phyloP scores from a whole-genome alignment of 2,888 invertebrate genomes.

The Ephialtes manifestator region DNA sequence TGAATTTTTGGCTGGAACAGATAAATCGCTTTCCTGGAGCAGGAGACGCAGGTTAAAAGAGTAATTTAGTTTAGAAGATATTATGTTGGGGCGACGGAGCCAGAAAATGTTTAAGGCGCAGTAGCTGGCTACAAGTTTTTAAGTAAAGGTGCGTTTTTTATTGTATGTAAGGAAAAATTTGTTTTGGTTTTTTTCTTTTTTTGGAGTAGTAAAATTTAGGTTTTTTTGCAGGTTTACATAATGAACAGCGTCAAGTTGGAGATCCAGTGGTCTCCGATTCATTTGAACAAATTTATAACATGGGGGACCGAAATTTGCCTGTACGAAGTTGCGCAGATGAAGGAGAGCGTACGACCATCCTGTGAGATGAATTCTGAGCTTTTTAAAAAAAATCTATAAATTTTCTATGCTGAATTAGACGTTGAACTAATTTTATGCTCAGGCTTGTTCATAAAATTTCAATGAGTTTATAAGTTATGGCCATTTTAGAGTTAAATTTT shows the following conservation, averaged over 20 bases:
- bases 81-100: neutral
- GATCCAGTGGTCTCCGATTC: slow-evolving; percentile 95
- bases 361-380: slow-evolving; percentile 81
- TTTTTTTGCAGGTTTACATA: slow-evolving; percentile 56
- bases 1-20: neutral
- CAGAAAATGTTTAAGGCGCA: too few species aligned
- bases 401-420: neutral
- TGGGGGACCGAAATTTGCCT: slow-evolving; percentile 96
- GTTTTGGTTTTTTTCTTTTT: neutral
- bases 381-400: slow-evolving; percentile 29
- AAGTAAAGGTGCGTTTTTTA: neutral
- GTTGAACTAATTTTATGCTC: neutral
- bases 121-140: too few species aligned
- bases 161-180: neutral
- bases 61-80: neutral
- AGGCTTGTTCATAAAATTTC: too few species aligned
- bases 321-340: slow-evolving; percentile 91
- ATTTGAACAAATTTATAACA: slow-evolving; percentile 93
- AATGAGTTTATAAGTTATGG: too few species aligned
- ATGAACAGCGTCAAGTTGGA: slow-evolving; percentile 91
- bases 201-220: neutral
- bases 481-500: too few species aligned
- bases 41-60: neutral
- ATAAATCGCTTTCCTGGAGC: neutral
- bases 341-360: slow-evolving; percentile 87